Percentiles rank a stretch among this genome's conserved stretches.
Conservation (phyloP, 1,140 invertebrate species). For the Zaprionus camerounensis region DNA sequence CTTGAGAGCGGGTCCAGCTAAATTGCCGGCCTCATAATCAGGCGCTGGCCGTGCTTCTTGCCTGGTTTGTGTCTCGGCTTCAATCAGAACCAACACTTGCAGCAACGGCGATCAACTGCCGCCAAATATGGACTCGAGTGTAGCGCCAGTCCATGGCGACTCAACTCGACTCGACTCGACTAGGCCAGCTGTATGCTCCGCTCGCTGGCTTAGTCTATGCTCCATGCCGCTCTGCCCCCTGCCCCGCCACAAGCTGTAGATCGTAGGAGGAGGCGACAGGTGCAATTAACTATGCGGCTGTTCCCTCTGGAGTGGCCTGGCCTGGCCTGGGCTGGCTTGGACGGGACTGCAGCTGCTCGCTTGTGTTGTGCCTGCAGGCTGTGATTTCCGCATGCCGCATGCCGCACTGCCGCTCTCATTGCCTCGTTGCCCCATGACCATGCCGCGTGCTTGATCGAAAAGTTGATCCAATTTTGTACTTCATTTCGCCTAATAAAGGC, state of each 20-base stretch:
- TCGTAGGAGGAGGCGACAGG: constrained; percentile 74
- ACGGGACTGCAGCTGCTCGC: constrained; percentile 21
- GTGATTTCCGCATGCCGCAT: constrained; percentile 66
- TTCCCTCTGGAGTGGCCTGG: not conserved
- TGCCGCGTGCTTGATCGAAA: constrained; percentile 14
- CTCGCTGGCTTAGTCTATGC: not conserved
- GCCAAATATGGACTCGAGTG: constrained; percentile 68
- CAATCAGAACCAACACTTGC: constrained; percentile 36
- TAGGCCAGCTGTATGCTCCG: constrained; percentile 14
- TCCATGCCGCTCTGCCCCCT: not conserved
- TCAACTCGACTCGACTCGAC: not conserved
- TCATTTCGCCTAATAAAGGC: constrained; percentile 35
- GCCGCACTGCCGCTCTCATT: constrained; percentile 29
- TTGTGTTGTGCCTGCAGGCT: constrained; percentile 21
- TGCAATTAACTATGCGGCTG: constrained; percentile 65
- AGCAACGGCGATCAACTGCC: constrained; percentile 12
- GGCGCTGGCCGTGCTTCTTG: constrained; percentile 29
- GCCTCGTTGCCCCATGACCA: constrained; percentile 24
- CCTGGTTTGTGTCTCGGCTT: constrained; percentile 63
- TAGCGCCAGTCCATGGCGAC: constrained; percentile 51
- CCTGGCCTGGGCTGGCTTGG: not conserved
- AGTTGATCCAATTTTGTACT: constrained; percentile 28
- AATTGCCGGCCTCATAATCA: constrained; percentile 73
- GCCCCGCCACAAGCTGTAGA: not conserved
- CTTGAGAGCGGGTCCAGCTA: constrained; percentile 48